phyloP scores from a whole-genome alignment of 2,888 invertebrate genomes.

The Odontocerum albicorne region DNA sequence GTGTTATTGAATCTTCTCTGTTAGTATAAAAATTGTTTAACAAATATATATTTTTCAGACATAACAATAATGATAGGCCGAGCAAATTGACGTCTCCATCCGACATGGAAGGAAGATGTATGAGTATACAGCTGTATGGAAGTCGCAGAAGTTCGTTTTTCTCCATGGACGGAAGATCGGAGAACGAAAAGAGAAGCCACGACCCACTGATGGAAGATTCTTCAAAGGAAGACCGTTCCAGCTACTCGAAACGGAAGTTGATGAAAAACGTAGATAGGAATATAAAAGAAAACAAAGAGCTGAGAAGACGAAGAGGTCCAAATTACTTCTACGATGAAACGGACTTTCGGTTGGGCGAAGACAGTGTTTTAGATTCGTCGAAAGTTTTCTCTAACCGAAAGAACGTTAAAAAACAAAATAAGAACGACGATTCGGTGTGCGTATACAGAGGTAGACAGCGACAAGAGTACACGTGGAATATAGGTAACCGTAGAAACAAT shows the following conservation, averaged over 20 bases:
- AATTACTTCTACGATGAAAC: slow-evolving; percentile 58
- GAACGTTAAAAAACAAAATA: slow-evolving; percentile 24
- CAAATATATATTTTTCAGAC: slow-evolving; percentile 29
- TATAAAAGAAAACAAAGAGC: slow-evolving; percentile 39
- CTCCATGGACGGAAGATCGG: slow-evolving; percentile 49
- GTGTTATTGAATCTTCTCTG: too few species aligned
- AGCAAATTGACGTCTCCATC: slow-evolving; percentile 28
- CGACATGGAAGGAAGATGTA: slow-evolving; percentile 41
- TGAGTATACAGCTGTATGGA: slow-evolving; percentile 43
- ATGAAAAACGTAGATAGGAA: slow-evolving; percentile 55
- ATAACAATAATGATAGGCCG: slow-evolving; percentile 44
- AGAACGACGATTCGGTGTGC: slow-evolving; percentile 28
- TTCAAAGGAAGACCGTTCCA: slow-evolving; percentile 53
- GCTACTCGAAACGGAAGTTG: slow-evolving; percentile 53
- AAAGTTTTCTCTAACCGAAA: slow-evolving; percentile 37
- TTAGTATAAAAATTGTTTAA: not conserved
- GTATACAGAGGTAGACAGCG: slow-evolving; percentile 26
- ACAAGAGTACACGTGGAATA: slow-evolving; percentile 32
- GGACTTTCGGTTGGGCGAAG: slow-evolving; percentile 53
- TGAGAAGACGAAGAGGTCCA: slow-evolving; percentile 42
- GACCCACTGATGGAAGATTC: slow-evolving; percentile 55
- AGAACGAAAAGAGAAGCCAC: slow-evolving; percentile 47
- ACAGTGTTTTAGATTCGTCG: slow-evolving; percentile 55
- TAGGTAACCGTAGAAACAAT: slow-evolving; percentile 42
- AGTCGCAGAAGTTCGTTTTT: slow-evolving; percentile 51